Evolutionary conservation across 2,797 vertebrate species (phyloP), one percentile per base, ranked within the genome.

Genomic region (Argya squamiceps): DNA sequence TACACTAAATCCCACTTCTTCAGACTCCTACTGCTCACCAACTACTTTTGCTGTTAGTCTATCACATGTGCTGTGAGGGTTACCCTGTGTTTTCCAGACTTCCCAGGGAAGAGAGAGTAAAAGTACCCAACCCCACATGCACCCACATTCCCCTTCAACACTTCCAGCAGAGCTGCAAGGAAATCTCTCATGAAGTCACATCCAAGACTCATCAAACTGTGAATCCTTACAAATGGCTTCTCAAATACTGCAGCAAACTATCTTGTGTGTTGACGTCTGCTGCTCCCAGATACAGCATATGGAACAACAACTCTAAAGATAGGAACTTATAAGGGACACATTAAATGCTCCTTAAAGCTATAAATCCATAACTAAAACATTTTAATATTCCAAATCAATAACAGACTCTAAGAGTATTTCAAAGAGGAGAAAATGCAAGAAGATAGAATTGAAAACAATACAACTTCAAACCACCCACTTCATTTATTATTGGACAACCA

Each of bases 361-460:
- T 88, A 94, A 94, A 91, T 73, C 36, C 79, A 73, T 74, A 88
- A 90, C 30, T 36, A 88, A 92, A 94, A 89, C 60, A 83, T 39
- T 65, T 86, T 88, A 85, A 86, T 83, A 89, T 84, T 58, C 62
- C 76, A 94, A 94, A 94, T 92, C 59, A 92, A 4, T 81, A 93
- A 73, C 93, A 97, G 93, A 89, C 36, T 60, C 58, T 62, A 71
- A 41, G 39, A 93, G 49, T 41, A 81, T 85, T 93, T 94, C 64
- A 91, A 87, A 94, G 69, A 80, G 50, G 50, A 88, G 94, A 88
- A 95, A 92, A 62, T 88, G 44, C 53, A 94, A 78, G 56, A 89
- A 87, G 56, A 93, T 46, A 87, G 65, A 93, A 89, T 24, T 75
- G 89, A 95, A 96, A 95, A 93, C 79, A 94, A 93, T 91, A 80